phyloP scores from a whole-genome alignment of 2,113 vertebrate species.

The Lipophrys pholis region DNA sequence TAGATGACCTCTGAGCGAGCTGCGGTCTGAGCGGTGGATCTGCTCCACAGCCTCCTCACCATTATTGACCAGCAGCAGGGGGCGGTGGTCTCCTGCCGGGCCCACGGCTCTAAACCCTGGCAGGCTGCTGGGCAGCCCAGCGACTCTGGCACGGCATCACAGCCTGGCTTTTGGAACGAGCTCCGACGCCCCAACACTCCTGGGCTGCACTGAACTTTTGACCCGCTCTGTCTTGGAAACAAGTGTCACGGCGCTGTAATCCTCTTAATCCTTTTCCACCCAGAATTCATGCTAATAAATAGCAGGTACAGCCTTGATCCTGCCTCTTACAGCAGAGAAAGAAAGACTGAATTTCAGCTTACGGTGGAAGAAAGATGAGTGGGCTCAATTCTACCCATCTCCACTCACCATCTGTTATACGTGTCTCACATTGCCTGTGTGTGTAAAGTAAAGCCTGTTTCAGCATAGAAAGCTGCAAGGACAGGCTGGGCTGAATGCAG shows the following conservation, averaged over 20 bases:
- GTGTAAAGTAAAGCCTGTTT: constrained; percentile 83
- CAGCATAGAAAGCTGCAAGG: constrained; percentile 77
- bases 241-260: constrained; percentile 71
- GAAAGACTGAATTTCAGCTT: constrained; percentile 35
- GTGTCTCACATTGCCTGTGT: constrained; percentile 74
- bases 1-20: constrained; percentile 8
- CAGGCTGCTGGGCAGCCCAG: constrained; percentile 59
- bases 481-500: constrained; percentile 83
- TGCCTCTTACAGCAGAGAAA: constrained; percentile 3
- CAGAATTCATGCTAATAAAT: constrained; percentile 51
- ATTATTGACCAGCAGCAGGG: constrained; percentile 77
- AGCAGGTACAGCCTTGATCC: constrained; percentile 39
- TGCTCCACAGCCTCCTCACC: constrained; percentile 49
- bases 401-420: constrained; percentile 89
- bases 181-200: constrained; percentile 61
- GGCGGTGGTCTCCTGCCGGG: constrained; percentile 76
- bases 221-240: constrained; percentile 77
- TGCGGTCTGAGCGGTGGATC: constrained; percentile 2
- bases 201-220: constrained; percentile 80
- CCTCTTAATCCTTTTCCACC: constrained; percentile 69
- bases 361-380: constrained; percentile 18
- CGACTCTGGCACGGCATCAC: constrained; percentile 82
- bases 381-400: constrained; percentile 68
- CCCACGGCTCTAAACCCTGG: constrained; percentile 64
- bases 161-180: constrained; percentile 67